Conservation (phyloP, 2,888 invertebrate genomes). For the Lasiommata megera region DNA sequence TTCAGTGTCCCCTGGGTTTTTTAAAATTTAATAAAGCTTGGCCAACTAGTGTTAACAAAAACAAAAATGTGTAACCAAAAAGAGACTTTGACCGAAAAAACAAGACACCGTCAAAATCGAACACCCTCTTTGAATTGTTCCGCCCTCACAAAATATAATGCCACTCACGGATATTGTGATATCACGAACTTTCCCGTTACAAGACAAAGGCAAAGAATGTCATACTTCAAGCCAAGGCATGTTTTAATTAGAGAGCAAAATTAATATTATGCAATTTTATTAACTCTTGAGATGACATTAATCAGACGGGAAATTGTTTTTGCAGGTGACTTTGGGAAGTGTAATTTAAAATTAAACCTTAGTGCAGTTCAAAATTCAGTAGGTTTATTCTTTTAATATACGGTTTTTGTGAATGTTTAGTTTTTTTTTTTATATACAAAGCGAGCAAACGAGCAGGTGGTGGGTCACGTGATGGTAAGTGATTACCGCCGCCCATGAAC, state of each 20-base stretch:
- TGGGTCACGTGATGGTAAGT: too few relatives aligned
- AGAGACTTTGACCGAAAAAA: too few relatives aligned
- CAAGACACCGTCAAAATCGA: background rate
- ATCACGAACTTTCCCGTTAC: conserved; percentile 17
- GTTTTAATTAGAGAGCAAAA: conserved; percentile 30
- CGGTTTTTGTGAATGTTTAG: too few relatives aligned
- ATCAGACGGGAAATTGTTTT: conserved; percentile 30
- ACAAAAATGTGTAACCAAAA: too few relatives aligned
- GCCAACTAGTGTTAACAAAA: too few relatives aligned
- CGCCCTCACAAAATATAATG: background rate
- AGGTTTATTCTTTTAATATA: background rate
- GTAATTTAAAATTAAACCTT: conserved; percentile 25
- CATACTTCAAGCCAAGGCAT: conserved; percentile 27
- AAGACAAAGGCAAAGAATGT: conserved; percentile 32
- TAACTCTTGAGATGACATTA: conserved; percentile 30
- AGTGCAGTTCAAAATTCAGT: conserved; percentile 9
- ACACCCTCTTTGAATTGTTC: background rate
- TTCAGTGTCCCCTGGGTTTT: too few relatives aligned
- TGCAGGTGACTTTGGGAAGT: conserved; percentile 21
- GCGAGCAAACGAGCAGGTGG: too few relatives aligned
- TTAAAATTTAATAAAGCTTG: too few relatives aligned
- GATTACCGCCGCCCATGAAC: too few relatives aligned
- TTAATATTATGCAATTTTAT: conserved; percentile 37
- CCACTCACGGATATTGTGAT: background rate
- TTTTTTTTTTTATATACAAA: too few relatives aligned